Evolutionary conservation across 2,797 vertebrate species (phyloP), one percentile per base, ranked within the genome.

Genomic region (Microcaecilia unicolor): DNA sequence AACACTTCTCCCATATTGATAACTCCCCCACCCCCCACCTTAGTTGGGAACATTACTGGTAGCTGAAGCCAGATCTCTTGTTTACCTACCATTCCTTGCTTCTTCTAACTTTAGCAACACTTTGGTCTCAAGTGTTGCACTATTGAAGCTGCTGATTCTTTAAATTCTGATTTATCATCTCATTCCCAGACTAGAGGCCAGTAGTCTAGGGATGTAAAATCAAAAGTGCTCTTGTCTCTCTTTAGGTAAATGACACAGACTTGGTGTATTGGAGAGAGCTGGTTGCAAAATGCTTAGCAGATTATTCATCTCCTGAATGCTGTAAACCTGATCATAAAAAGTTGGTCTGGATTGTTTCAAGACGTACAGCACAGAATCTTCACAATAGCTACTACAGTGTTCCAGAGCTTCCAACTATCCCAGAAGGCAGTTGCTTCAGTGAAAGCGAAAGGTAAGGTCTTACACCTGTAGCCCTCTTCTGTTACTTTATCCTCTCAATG

Each of bases 251-350:
- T 0, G 87, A 96, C 20, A 26, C 55, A 1, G 92, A 98, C 49
- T 78, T 99, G 7, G 72, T 78, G 44, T 81, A 82, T 31, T 99
- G 95, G 95, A 80, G 82, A 18, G 86, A 88, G 5, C 74, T 87
- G 6, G 95, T 99, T 54, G 93, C 89, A 1, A 87, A 84, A 75
- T 93, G 95, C 42, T 74, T 99, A 24, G 83, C 67, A 0, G 92
- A 93, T 52, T 99, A 99, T 48, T 90, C 90, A 45, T 98, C 95
- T 22, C 91, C 94, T 1, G 87, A 90, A 34, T 99, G 95, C 64
- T 89, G 87, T 79, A 96, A 93, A 57, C 95, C 95, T 6, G 86
- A 99, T 65, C 90, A 97, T 55, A 89, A 72, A 50, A 94, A 89
- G 58, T 72, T 98, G 11, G 88, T 94, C 60, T 99, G 95, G 95